These are phyloP conservation scores for Hormaphis cornu DNA, from an alignment of 1,140 invertebrate species.

Conservation along the genomic window DNA sequence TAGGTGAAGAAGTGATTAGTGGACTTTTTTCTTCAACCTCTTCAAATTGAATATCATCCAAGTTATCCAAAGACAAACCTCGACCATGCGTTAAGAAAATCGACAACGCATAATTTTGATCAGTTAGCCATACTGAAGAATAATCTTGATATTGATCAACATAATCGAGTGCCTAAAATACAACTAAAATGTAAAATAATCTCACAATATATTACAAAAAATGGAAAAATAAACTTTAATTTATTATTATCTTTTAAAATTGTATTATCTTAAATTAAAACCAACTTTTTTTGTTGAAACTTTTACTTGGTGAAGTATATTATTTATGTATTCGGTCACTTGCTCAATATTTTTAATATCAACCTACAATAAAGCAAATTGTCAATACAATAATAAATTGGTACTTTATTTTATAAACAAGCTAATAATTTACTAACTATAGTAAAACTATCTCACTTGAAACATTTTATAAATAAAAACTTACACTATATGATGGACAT, in stretches of 20 bases:
- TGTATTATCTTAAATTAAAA: too few relatives aligned
- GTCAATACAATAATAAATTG: background rate
- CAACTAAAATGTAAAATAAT: background rate
- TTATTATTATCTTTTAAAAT: too few relatives aligned
- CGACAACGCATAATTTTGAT: conserved; percentile 51
- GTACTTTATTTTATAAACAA: background rate
- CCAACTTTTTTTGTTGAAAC: background rate
- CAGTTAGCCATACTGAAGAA: conserved; percentile 57
- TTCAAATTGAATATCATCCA: conserved; percentile 45
- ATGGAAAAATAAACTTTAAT: too few relatives aligned
- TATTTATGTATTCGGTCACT: background rate
- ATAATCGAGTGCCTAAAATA: conserved; percentile 37
- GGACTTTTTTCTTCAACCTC: conserved; percentile 45
- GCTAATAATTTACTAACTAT: too few relatives aligned
- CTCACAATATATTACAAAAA: conserved; percentile 16
- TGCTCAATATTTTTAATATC: background rate
- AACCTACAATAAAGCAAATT: background rate
- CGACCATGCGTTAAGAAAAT: conserved; percentile 58
- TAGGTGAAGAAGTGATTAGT: conserved; percentile 46
- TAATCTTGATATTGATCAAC: conserved; percentile 38
- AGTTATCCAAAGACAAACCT: conserved; percentile 50
- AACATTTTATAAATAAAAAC: background rate
- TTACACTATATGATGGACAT: conserved; percentile 3
- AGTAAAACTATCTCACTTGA: background rate
- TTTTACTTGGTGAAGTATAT: background rate